Base-by-base conservation (phyloP, 2,113 vertebrate species). In the Corythornis cristatus region DNA sequence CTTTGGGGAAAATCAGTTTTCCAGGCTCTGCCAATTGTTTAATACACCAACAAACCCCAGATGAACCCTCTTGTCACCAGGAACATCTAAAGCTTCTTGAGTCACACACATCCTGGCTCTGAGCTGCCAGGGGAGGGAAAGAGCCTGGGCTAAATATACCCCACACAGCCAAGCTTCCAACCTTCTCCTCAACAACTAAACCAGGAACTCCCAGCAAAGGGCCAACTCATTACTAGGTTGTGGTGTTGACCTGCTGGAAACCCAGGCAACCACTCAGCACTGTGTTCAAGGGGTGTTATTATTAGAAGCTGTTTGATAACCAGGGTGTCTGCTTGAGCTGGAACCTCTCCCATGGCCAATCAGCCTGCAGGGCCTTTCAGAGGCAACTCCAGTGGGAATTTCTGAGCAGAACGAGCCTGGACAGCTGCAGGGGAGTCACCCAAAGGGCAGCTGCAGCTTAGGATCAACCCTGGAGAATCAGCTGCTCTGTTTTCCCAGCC, bases 301-400 rank as follows among this genome's bases (percentile, higher is more conserved):
- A 72, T 95, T 92, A 95, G 88, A 89, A 93, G 77, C 61, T 82
- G 79, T 79, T 57, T 93, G 94, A 95, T 89, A 94, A 80, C 26
- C 1, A 37, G 88, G 72, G 67, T 71, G 86, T 93, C 66, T 91
- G 92, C 86, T 75, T 71, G 56, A 91, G 90, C 85, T 56, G 65
- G 83, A 64, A 12, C 86, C 68, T 20, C 45, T 56, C 76, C 72
- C 90, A 11, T 85, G 87, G 93, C 86, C 86, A 67, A 56, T 56
- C 84, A 75, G 53, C 86, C 93, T 81, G 37, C 37, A 37, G 37
- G 37, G 37, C 37, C 37, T 37, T 11, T 37, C 37, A 37, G 37
- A 37, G 37, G 37, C 37, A 37, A 37, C 37, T 37, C 37, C 37
- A 37, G 37, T 37, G 37, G 37, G 37, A 37, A 95, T 91, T 75